phyloP scores from a whole-genome alignment of 2,797 vertebrate genomes.

The Macrochelys suwanniensis region DNA sequence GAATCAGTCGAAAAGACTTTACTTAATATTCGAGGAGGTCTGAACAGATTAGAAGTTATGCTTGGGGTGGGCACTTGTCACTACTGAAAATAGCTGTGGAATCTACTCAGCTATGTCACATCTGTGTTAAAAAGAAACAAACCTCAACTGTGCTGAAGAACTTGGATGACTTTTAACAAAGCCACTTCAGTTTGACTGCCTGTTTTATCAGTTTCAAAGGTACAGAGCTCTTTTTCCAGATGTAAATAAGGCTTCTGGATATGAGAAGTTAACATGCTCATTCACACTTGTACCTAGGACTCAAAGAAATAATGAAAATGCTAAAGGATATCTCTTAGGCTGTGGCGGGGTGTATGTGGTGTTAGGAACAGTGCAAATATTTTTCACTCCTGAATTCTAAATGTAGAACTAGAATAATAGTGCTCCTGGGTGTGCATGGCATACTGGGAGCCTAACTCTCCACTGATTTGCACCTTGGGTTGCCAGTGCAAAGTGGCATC shows the following conservation, averaged over 20 bases:
- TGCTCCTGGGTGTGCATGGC: not conserved
- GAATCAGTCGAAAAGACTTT: conserved; percentile 44
- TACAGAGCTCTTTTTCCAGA: not conserved
- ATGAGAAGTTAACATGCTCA: not conserved
- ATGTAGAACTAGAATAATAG: not conserved
- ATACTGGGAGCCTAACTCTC: not conserved
- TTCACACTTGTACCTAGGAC: not conserved
- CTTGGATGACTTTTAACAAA: conserved; percentile 59
- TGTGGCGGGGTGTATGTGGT: not conserved
- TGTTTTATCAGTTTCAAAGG: conserved; percentile 34
- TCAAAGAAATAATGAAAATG: not conserved
- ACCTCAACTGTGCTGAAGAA: conserved; percentile 21
- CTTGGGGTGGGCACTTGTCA: conserved; percentile 64
- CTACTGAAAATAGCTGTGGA: conserved; percentile 60
- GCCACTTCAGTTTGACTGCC: conserved; percentile 24
- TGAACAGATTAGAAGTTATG: conserved; percentile 71
- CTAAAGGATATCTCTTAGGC: not conserved
- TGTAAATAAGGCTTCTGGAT: not conserved
- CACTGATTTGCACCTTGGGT: not conserved
- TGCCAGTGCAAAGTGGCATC: not conserved
- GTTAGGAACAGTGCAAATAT: not conserved
- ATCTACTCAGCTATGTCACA: conserved; percentile 39
- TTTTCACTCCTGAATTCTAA: not conserved
- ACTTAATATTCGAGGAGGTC: conserved; percentile 51
- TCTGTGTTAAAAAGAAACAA: conserved; percentile 52